These are phyloP conservation scores for Xiphorhynchus elegans DNA, from an alignment of 2,113 vertebrate genomes.

Conservation along the genomic window DNA sequence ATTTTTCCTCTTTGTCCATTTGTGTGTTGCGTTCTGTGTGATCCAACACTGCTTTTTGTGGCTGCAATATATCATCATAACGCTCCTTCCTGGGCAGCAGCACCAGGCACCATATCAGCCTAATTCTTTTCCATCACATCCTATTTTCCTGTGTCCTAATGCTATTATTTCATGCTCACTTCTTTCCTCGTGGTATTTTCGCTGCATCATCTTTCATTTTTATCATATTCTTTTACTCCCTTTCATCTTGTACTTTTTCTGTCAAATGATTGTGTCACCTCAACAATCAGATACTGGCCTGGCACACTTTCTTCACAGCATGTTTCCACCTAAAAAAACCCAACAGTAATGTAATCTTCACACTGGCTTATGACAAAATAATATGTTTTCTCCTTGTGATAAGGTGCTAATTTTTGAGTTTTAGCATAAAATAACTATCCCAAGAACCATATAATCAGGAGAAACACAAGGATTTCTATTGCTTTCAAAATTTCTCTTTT, in stretches of 20 bases:
- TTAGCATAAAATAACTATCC: background rate
- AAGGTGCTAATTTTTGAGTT: background rate
- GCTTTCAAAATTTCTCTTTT: background rate
- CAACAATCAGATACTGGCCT: background rate
- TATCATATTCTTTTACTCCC: conserved; percentile 33
- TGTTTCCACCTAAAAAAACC: background rate
- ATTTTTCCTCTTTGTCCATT: conserved; percentile 14
- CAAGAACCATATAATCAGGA: background rate
- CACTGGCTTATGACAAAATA: background rate
- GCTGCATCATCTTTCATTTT: conserved; percentile 29
- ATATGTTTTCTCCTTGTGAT: background rate
- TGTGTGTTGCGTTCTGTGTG: background rate
- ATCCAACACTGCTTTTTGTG: background rate
- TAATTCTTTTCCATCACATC: conserved; percentile 35
- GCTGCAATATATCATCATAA: conserved; percentile 8
- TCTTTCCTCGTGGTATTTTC: background rate
- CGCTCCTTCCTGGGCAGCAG: background rate
- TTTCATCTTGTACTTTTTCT: conserved; percentile 25
- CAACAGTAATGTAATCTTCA: background rate
- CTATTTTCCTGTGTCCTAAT: background rate
- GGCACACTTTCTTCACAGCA: background rate
- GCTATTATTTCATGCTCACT: background rate
- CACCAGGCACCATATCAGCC: background rate
- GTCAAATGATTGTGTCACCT: background rate
- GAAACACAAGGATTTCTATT: background rate